Percentiles rank a stretch among this genome's conserved stretches.
phyloP scores from a whole-genome alignment of 1,140 invertebrate genomes.

The Orius insidiosus region DNA sequence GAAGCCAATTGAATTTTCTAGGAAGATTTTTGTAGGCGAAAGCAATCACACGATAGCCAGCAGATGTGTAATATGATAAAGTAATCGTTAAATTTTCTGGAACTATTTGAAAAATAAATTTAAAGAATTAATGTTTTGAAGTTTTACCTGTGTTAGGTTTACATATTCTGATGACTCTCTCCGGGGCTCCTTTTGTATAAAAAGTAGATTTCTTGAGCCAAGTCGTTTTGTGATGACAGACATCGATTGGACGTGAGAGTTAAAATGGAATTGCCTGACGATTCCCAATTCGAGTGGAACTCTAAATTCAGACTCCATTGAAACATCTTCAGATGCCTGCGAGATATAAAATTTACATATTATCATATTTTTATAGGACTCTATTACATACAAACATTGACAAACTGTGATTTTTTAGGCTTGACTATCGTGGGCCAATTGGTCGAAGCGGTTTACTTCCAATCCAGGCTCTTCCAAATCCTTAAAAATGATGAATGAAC shows the following conservation, averaged over 20 bases:
- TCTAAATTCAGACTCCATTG: conserved; percentile 9
- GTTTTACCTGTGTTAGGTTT: conserved; percentile 40
- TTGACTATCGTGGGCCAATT: conserved; percentile 69
- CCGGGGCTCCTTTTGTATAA: conserved; percentile 79
- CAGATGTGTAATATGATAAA: conserved; percentile 61
- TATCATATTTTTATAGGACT: too few species aligned
- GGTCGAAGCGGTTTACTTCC: conserved; percentile 65
- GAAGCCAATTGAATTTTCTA: conserved; percentile 37
- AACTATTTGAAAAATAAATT: conserved; percentile 27
- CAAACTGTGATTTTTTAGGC: conserved; percentile 27
- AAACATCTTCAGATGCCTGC: background rate
- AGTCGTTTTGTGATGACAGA: conserved; percentile 69
- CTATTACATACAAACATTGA: conserved; percentile 5
- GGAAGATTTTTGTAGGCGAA: conserved; percentile 52
- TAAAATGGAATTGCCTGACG: conserved; percentile 76
- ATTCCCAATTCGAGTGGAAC: conserved; percentile 50
- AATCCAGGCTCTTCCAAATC: conserved; percentile 69
- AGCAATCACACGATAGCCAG: conserved; percentile 76
- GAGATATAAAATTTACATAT: background rate
- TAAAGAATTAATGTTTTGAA: too few species aligned
- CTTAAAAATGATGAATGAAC: conserved; percentile 23
- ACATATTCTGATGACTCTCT: conserved; percentile 57
- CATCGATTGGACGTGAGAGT: conserved; percentile 74
- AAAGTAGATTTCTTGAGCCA: conserved; percentile 55
- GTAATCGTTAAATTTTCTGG: conserved; percentile 50